phyloP scores from a whole-genome alignment of 2,113 vertebrate genomes.

The Electrona antarctica region DNA sequence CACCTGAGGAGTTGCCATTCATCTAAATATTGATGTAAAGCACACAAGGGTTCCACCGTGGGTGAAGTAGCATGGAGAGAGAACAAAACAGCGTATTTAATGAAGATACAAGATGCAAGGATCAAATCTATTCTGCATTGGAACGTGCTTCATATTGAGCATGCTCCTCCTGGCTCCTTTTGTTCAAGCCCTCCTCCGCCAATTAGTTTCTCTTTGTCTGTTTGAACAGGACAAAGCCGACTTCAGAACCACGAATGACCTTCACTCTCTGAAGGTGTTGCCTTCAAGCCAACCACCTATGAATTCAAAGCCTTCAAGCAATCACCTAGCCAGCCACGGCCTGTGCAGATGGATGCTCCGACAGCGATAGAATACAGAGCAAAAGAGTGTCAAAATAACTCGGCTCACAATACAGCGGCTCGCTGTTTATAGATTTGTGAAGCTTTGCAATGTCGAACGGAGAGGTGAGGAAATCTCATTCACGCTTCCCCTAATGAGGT shows the following conservation, averaged over 20 bases:
- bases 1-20: constrained; percentile 26
- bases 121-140: constrained; percentile 28
- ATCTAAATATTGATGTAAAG: constrained; percentile 42
- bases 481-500: constrained; percentile 6
- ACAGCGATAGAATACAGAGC: constrained; percentile 63
- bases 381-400: constrained; percentile 59
- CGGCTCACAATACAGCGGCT: constrained; percentile 41
- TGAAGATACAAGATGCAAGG: constrained; percentile 46
- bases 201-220: constrained; percentile 54
- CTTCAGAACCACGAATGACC: constrained; percentile 60
- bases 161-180: constrained; percentile 28
- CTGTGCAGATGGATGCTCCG: constrained; percentile 50
- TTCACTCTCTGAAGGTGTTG: constrained; percentile 53
- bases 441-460: constrained; percentile 23
- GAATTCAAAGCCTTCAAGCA: constrained; percentile 67
- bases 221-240: constrained; percentile 53
- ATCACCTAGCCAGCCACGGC: constrained; percentile 58
- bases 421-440: constrained; percentile 38
- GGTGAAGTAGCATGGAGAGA: neutral
- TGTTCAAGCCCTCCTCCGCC: constrained; percentile 62
- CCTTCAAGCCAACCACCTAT: constrained; percentile 53
- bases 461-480: constrained; percentile 13
- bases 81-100: constrained; percentile 37
- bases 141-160: constrained; percentile 47
- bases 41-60: neutral